Evolutionary conservation across 2,113 vertebrate genomes (phyloP).

Genomic region (Hydropotes inermis): DNA sequence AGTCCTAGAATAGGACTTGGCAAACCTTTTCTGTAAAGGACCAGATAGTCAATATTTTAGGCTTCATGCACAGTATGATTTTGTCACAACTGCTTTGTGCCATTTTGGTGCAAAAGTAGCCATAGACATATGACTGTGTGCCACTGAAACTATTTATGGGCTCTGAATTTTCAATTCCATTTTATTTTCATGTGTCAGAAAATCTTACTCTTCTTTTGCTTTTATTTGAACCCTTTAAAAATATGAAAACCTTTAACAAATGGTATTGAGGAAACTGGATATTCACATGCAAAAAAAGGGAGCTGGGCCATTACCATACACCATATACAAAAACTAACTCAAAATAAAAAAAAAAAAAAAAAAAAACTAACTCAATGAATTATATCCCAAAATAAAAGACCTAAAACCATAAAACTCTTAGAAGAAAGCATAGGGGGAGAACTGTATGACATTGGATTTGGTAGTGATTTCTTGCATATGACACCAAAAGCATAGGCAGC

Average conservation of each 20-base stretch:
- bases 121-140: background rate
- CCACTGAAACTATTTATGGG: background rate
- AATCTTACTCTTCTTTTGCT: background rate
- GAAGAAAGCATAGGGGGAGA: background rate
- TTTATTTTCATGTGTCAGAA: conserved; percentile 3
- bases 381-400: background rate
- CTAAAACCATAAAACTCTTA: background rate
- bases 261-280: background rate
- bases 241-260: background rate
- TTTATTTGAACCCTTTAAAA: conserved; percentile 39
- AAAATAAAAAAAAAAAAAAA: no score
- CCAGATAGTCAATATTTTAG: background rate
- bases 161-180: background rate
- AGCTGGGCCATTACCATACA: background rate
- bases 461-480: background rate
- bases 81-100: background rate
- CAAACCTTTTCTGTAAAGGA: background rate
- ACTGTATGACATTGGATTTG: background rate
- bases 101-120: background rate
- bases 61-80: background rate
- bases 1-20: background rate
- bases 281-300: background rate
- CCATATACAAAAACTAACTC: conserved; percentile 9
- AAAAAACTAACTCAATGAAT: conserved; percentile 18
- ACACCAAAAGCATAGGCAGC: background rate